Evolutionary conservation across 2,797 vertebrate genomes (phyloP).

Genomic region (Aselliscus stoliczkanus): DNA sequence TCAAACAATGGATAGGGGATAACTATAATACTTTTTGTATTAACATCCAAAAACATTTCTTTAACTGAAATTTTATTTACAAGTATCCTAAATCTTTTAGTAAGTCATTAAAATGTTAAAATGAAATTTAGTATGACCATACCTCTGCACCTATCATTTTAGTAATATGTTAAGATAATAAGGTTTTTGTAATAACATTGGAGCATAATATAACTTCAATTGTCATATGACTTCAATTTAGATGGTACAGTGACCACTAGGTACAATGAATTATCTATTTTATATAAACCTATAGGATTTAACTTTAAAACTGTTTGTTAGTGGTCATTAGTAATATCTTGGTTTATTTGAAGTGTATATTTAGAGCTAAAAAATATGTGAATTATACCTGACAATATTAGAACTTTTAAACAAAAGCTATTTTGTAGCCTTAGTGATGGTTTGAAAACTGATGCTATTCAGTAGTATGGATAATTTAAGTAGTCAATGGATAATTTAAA

Average conservation of each 20-base stretch:
- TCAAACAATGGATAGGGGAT: slow-evolving; percentile 86
- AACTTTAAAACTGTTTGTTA: neutral
- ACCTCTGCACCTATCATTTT: neutral
- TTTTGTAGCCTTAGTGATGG: slow-evolving; percentile 11
- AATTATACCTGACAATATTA: neutral
- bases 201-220: neutral
- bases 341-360: slow-evolving; percentile 19
- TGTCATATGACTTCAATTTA: neutral
- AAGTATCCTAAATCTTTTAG: slow-evolving; percentile 12
- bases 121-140: neutral
- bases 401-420: neutral
- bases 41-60: slow-evolving; percentile 25
- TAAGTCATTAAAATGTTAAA: slow-evolving; percentile 7
- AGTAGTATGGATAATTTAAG: too few species aligned
- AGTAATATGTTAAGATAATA: neutral
- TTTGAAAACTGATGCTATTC: neutral
- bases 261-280: neutral
- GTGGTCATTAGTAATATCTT: slow-evolving; percentile 21
- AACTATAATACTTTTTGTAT: slow-evolving; percentile 32
- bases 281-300: neutral
- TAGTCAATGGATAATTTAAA: slow-evolving; percentile 9
- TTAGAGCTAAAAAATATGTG: neutral
- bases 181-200: neutral
- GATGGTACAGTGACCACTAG: neutral
- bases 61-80: slow-evolving; percentile 39